Percentiles rank a stretch among this genome's conserved stretches.
Conservation (phyloP, 2,888 invertebrate genomes). For the Frankliniella intonsa region DNA sequence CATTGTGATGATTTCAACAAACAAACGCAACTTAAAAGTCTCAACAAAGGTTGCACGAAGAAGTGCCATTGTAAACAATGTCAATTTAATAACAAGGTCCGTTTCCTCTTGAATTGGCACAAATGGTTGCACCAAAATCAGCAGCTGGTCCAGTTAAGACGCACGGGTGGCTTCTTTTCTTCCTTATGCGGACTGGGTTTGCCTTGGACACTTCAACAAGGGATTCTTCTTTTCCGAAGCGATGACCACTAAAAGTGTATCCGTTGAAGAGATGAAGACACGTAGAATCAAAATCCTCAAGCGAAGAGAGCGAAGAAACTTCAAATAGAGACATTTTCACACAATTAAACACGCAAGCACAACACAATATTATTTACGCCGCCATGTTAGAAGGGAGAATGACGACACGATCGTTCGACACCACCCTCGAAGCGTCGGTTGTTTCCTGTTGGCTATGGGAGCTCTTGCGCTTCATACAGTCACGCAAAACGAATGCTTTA, state of each 20-base stretch:
- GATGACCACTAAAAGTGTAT: constrained; percentile 11
- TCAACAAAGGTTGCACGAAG: neutral
- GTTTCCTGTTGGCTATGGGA: neutral
- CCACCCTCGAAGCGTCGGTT: constrained; percentile 2
- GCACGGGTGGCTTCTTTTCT: neutral
- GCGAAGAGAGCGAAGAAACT: neutral
- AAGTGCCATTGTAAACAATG: constrained; percentile 1
- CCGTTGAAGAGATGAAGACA: neutral
- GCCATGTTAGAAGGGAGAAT: constrained; percentile 9
- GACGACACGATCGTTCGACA: neutral
- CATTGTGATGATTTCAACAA: constrained; percentile 17
- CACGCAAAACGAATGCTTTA: neutral
- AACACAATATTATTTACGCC: constrained; percentile 14
- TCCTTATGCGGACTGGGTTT: neutral
- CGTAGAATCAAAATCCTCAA: neutral
- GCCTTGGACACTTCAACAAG: neutral
- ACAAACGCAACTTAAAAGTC: neutral
- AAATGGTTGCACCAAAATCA: neutral
- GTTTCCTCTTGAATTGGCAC: neutral
- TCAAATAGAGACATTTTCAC: neutral
- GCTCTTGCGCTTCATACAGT: neutral
- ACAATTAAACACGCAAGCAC: neutral
- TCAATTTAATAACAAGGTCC: neutral
- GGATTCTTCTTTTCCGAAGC: neutral
- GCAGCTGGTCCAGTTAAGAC: neutral